phyloP scores from a whole-genome alignment of 2,888 invertebrate genomes.

The Barypeithes pellucidus region DNA sequence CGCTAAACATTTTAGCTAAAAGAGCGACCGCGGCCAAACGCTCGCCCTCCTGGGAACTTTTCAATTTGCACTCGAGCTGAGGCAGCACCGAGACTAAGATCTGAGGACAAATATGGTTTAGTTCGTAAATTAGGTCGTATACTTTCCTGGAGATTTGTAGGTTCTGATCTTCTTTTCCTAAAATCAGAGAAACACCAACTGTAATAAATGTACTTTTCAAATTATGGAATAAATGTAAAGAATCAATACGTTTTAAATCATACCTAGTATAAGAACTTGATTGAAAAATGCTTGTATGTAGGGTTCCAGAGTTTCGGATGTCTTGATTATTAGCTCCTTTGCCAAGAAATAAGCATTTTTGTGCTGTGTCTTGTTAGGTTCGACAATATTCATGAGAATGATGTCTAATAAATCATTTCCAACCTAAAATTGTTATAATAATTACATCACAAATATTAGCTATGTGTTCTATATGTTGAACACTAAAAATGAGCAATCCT shows the following conservation, averaged over 20 bases:
- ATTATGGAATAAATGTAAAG: too few species aligned
- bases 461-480: too few species aligned
- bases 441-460: too few species aligned
- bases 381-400: conserved; percentile 94
- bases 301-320: conserved; percentile 92
- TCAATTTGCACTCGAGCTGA: conserved; percentile 95
- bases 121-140: conserved; percentile 96
- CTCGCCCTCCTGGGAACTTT: conserved; percentile 92
- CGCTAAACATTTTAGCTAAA: conserved; percentile 96
- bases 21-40: conserved; percentile 90
- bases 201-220: too few species aligned
- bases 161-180: conserved; percentile 88
- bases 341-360: conserved; percentile 93
- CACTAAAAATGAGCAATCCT: too few species aligned
- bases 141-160: conserved; percentile 87
- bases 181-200: not conserved
- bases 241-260: too few species aligned
- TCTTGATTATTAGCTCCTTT: conserved; percentile 92
- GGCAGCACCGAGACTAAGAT: conserved; percentile 91
- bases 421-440: conserved; percentile 66
- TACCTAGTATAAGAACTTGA: conserved; percentile 87
- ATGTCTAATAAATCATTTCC: conserved; percentile 95
- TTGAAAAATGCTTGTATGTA: conserved; percentile 99
- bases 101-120: conserved; percentile 93
- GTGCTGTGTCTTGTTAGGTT: conserved; percentile 91